These are phyloP conservation scores for Sebastes melanostomus DNA, from an alignment of 2,797 vertebrate species.

Conservation along the genomic window DNA sequence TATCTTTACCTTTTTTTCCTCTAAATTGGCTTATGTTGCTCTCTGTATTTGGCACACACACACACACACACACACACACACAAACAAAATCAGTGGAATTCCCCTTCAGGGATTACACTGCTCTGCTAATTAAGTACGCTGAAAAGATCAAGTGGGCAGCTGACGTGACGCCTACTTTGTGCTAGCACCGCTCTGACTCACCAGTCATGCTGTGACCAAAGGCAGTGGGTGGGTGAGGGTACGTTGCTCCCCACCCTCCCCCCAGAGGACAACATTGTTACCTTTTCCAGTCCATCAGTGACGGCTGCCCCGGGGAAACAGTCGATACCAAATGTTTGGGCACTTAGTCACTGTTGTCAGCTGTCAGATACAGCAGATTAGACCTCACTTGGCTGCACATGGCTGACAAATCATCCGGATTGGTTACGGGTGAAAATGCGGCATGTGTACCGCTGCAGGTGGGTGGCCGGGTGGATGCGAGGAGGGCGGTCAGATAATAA, in stretches of 20 bases:
- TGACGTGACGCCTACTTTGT: slow-evolving; percentile 31
- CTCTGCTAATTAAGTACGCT: slow-evolving; percentile 54
- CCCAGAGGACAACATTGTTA: slow-evolving; percentile 62
- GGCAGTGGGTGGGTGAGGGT: slow-evolving; percentile 4
- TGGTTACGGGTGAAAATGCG: slow-evolving; percentile 43
- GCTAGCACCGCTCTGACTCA: slow-evolving; percentile 50
- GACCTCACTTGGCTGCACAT: slow-evolving; percentile 56
- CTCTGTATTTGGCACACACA: background rate
- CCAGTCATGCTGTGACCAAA: slow-evolving; percentile 37
- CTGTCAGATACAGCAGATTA: slow-evolving; percentile 74
- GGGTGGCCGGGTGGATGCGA: background rate
- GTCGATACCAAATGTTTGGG: slow-evolving; percentile 70
- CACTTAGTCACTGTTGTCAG: slow-evolving; percentile 75
- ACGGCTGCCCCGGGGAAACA: slow-evolving; percentile 60
- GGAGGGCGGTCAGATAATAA: slow-evolving; percentile 23
- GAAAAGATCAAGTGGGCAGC: slow-evolving; percentile 60
- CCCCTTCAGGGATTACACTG: slow-evolving; percentile 42
- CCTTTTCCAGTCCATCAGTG: slow-evolving; percentile 69
- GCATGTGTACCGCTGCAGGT: slow-evolving; percentile 44
- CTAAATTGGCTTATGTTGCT: background rate
- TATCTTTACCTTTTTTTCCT: background rate
- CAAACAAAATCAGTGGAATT: slow-evolving; percentile 12
- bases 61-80: background rate
- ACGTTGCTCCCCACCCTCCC: background rate
- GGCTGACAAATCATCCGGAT: slow-evolving; percentile 61